Evolutionary conservation across 1,140 invertebrate genomes (phyloP), one percentile per base, ranked within the genome.

Genomic region (Drosophila fuyamai): DNA sequence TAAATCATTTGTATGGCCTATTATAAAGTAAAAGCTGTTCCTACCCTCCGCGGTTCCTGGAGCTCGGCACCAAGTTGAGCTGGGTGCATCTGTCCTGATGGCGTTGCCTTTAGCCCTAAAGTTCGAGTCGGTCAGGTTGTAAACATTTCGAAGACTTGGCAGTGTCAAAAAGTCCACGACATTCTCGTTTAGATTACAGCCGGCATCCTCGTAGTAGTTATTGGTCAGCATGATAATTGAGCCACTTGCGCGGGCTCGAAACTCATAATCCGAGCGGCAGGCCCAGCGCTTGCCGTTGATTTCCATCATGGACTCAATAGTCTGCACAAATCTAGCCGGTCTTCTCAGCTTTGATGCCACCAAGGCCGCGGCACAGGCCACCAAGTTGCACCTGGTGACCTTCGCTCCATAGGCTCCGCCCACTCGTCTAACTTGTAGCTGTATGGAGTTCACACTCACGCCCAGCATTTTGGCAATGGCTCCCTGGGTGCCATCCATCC

Each of bases 361-460:
- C 2, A 96, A 71, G 0, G 95, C 95, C 54, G 94, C 94, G 0
- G 94, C 94, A 36, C 94, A 94, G 0, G 95, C 93, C 5, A 94
- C 90, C 27, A 93, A 92, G 1, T 92, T 91, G 6, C 93, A 81
- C 13, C 95, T 93, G 1, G 94, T 94, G 16, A 95, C 94, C 92
- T 97, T 96, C 13, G 93, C 93, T 1, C 96, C 96, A 72, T 96
- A 97, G 1, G 92, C 95, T 23, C 96, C 96, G 0, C 96, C 96
- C 0, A 97, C 46, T 29, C 96, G 93, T 48, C 94, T 93, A 0
- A 96, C 94, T 70, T 93, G 92, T 0, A 96, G 77, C 40, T 95
- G 94, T 13, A 96, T 93, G 16, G 94, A 95, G 88, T 93, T 94
- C 48, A 92, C 91, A 8, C 81, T 85, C 5, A 94, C 79, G 10